Percentiles rank a stretch among this genome's conserved stretches.
Evolutionary conservation across 2,888 invertebrate genomes (phyloP).

Genomic region (Heliconius erato): DNA sequence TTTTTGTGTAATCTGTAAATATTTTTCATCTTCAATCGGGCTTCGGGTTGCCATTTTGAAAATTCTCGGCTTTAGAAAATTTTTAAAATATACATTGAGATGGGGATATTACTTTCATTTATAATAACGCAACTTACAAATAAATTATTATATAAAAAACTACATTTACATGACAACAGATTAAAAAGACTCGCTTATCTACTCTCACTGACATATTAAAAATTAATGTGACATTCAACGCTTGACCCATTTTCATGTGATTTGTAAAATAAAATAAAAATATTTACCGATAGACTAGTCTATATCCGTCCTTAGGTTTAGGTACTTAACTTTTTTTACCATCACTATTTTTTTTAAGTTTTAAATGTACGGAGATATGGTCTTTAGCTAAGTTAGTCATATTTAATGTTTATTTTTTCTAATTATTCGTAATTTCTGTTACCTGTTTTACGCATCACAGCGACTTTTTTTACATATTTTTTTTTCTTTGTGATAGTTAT

Average conservation of each 20-base stretch:
- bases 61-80: conserved; percentile 45
- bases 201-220: background rate
- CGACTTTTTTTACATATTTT: background rate
- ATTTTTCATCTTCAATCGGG: conserved; percentile 57
- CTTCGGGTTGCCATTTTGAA: conserved; percentile 68
- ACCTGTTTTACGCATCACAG: conserved; percentile 45
- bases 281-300: conserved; percentile 64
- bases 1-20: conserved; percentile 59
- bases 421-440: conserved; percentile 20
- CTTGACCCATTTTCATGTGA: conserved; percentile 17
- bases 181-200: background rate
- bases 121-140: background rate
- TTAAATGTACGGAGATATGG: conserved; percentile 57
- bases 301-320: conserved; percentile 63
- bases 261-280: conserved; percentile 25
- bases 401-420: conserved; percentile 41
- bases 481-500: background rate
- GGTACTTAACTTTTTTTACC: conserved; percentile 56
- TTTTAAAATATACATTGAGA: conserved; percentile 35
- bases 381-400: conserved; percentile 50
- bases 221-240: background rate
- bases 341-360: conserved; percentile 55
- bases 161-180: background rate
- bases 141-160: background rate
- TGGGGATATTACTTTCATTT: background rate